These are phyloP conservation scores for Desmophyllum pertusum DNA, from an alignment of 92 coral and sea anemone species.

Conservation along the genomic window DNA sequence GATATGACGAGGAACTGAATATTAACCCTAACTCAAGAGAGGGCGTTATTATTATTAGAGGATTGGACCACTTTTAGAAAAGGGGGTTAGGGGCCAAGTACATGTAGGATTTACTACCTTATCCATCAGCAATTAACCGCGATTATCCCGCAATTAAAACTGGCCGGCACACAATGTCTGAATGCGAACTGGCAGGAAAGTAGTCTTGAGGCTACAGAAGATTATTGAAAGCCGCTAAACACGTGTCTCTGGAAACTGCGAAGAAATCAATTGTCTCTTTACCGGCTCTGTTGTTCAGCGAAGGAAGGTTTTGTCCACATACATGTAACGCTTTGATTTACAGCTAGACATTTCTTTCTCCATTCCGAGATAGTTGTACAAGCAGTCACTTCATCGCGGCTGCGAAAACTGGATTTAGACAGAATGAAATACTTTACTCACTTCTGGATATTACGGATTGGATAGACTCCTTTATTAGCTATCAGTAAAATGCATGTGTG, in stretches of 20 bases:
- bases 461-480: neutral
- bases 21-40: neutral
- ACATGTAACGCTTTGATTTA: too few species aligned
- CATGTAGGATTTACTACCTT: neutral
- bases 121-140: neutral
- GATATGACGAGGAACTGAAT: too few species aligned
- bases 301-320: too few species aligned
- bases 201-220: neutral
- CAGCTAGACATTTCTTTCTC: too few species aligned
- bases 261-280: neutral
- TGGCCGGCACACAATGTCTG: neutral
- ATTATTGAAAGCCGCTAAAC: neutral
- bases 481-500: neutral
- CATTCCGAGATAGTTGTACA: too few species aligned
- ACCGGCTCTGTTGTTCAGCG: neutral
- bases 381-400: too few species aligned
- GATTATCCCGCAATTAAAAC: neutral
- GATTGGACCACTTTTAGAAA: too few species aligned
- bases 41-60: neutral
- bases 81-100: neutral
- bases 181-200: neutral
- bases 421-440: too few species aligned
- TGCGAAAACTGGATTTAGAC: too few species aligned
- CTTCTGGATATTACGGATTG: neutral
- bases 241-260: neutral